These are phyloP conservation scores for Erythrolamprus reginae DNA, from an alignment of 2,113 vertebrate species.

Conservation along the genomic window DNA sequence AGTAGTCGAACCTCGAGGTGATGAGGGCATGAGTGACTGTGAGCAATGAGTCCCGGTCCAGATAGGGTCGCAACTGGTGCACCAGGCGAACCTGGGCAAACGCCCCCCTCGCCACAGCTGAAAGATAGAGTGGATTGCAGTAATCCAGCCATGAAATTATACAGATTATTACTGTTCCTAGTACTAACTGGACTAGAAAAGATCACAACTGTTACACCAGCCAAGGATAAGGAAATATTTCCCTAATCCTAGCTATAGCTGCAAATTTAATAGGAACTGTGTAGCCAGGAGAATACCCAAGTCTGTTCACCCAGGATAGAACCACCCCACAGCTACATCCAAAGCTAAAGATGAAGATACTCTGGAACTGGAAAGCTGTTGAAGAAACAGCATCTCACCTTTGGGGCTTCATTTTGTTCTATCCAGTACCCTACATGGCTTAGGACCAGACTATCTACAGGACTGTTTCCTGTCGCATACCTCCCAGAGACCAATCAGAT, in stretches of 20 bases:
- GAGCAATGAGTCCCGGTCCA: no score
- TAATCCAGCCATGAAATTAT: neutral
- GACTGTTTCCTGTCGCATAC: no score
- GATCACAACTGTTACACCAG: neutral
- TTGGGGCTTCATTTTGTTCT: neutral
- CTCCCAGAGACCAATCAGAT: no score
- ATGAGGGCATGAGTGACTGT: no score
- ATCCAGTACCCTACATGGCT: no score
- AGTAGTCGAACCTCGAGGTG: no score
- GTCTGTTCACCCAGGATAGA: neutral
- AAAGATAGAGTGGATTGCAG: neutral
- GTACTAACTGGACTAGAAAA: neutral
- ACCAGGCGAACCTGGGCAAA: no score
- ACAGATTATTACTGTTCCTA: neutral
- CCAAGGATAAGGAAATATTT: neutral
- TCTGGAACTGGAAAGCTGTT: neutral
- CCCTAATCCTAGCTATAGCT: no score
- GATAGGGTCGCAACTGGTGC: no score
- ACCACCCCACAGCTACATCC: neutral
- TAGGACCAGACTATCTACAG: no score
- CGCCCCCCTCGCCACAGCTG: no score
- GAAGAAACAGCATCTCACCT: neutral
- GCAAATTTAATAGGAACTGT: neutral
- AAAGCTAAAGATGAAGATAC: neutral
- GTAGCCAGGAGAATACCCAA: neutral